A percentile compares a stretch with the other conserved stretches of the same genome.
These are phyloP conservation scores for Podarcis siculus DNA, from an alignment of 2,797 vertebrate genomes.

Conservation along the genomic window DNA sequence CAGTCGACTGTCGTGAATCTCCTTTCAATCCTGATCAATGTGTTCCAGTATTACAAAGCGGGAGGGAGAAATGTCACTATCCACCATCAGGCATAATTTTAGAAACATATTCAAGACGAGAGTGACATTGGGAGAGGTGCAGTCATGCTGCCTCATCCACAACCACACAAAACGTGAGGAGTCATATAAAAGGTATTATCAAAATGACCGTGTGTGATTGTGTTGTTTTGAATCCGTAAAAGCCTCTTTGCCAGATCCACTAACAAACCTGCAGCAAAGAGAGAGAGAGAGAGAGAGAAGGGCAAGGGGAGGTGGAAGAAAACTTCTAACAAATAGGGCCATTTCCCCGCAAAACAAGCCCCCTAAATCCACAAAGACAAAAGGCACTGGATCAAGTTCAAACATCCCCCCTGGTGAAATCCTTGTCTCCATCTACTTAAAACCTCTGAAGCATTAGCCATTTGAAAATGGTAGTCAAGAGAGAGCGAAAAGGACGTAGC, in stretches of 20 bases:
- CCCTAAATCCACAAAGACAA: constrained; percentile 49
- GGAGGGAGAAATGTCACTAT: background rate
- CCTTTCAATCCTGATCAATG: background rate
- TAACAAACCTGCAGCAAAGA: constrained; percentile 32
- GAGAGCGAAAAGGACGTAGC: constrained; percentile 16
- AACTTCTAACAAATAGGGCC: constrained; percentile 41
- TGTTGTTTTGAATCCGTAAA: constrained; percentile 1
- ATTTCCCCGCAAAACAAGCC: constrained; percentile 23
- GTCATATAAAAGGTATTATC: background rate
- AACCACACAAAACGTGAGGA: background rate
- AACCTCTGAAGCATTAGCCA: constrained; percentile 36
- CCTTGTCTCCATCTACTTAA: constrained; percentile 38
- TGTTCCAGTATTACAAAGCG: background rate
- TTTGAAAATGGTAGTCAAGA: constrained; percentile 32
- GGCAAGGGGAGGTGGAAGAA: constrained; percentile 11
- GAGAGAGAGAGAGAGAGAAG: background rate
- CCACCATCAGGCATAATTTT: background rate
- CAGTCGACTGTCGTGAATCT: background rate
- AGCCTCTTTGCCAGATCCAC: background rate
- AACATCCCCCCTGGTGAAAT: constrained; percentile 31
- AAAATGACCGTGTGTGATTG: background rate
- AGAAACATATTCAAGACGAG: background rate
- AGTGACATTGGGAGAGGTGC: background rate
- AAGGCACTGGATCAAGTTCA: constrained; percentile 45
- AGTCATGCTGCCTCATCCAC: background rate